Evolutionary conservation across 2,113 vertebrate genomes (phyloP).

Genomic region (Oryzias woworae): DNA sequence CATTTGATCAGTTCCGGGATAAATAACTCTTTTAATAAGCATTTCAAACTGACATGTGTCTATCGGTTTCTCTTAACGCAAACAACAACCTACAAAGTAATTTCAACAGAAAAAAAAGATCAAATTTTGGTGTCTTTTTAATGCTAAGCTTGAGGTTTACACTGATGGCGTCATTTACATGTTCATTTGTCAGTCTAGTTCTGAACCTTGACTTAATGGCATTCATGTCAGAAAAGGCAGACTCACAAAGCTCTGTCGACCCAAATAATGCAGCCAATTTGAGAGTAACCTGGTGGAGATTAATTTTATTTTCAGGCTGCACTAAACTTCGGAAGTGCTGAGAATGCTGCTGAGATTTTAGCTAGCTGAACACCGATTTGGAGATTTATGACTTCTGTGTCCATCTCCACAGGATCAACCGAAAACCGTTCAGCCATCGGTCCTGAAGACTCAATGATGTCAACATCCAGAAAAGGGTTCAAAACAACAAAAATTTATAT

Average conservation of each 20-base stretch:
- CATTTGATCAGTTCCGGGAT: too few species aligned
- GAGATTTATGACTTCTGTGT: background rate
- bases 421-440: background rate
- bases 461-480: background rate
- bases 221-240: constrained; percentile 1
- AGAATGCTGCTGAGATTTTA: background rate
- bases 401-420: background rate
- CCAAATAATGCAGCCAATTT: background rate
- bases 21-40: too few species aligned
- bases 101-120: too few species aligned
- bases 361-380: background rate
- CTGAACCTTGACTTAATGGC: background rate
- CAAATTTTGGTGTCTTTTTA: too few species aligned
- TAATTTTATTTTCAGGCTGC: background rate
- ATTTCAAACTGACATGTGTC: too few species aligned
- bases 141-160: background rate
- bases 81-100: too few species aligned
- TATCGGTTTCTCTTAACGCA: too few species aligned
- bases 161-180: background rate
- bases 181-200: background rate
- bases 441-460: background rate
- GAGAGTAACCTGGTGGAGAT: too few species aligned
- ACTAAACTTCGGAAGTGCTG: too few species aligned
- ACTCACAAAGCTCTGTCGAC: background rate
- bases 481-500: background rate